Percentiles rank a stretch among this genome's conserved stretches.
Conservation (phyloP, 2,113 vertebrate genomes). For the Penelope pileata region DNA sequence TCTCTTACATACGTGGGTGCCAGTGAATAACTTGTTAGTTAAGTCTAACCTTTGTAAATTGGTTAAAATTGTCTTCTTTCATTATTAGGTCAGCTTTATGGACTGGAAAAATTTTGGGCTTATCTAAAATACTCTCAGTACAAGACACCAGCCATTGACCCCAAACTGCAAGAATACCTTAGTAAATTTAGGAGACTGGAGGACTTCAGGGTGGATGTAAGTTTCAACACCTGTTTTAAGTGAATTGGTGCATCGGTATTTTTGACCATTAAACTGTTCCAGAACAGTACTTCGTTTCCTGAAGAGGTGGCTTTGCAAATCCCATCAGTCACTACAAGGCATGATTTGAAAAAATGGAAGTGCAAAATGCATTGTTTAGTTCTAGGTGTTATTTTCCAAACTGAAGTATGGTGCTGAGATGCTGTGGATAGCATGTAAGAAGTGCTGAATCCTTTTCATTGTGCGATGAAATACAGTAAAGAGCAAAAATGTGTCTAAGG, state of each 20-base stretch:
- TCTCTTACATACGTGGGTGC: background rate
- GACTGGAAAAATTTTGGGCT: conserved; percentile 98
- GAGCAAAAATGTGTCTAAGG: background rate
- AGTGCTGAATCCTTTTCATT: background rate
- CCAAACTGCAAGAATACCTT: conserved; percentile 90
- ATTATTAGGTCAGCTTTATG: conserved; percentile 91
- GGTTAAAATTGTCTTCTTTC: background rate
- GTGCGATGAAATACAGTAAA: background rate
- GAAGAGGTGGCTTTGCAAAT: background rate
- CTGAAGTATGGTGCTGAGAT: background rate
- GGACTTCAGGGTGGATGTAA: conserved; percentile 95
- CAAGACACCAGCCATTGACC: conserved; percentile 85
- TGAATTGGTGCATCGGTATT: background rate
- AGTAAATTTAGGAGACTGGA: conserved; percentile 92
- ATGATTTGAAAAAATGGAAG: background rate
- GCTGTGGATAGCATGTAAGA: background rate
- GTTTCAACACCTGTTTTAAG: conserved; percentile 37
- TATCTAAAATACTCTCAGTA: conserved; percentile 92
- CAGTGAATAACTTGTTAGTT: background rate
- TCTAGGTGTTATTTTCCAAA: background rate
- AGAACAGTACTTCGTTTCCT: background rate
- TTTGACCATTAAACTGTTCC: background rate
- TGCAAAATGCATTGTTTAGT: background rate
- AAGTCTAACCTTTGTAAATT: background rate
- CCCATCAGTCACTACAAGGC: background rate